phyloP scores from a whole-genome alignment of 2,797 vertebrate species.

The Helicolenus hilgendorfi region DNA sequence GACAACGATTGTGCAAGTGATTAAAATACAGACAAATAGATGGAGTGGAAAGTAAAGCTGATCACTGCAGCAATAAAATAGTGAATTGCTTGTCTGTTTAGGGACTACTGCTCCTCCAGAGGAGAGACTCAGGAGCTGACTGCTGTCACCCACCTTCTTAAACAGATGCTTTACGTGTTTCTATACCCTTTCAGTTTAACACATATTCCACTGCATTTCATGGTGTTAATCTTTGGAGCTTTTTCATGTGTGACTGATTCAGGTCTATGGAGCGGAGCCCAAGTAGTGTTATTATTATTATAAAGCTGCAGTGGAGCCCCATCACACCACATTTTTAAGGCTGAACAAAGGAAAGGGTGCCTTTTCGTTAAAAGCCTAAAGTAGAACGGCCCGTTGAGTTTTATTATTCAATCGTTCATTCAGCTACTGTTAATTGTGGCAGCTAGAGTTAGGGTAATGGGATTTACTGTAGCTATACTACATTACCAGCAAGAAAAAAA shows the following conservation, averaged over 20 bases:
- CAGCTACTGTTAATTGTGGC: background rate
- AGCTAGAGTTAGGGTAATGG: background rate
- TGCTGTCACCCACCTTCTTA: conserved; percentile 10
- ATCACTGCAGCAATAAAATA: conserved; percentile 18
- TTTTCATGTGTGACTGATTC: background rate
- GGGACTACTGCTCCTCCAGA: background rate
- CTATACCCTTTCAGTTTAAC: background rate
- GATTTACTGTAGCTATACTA: background rate
- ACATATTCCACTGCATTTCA: conserved; percentile 2
- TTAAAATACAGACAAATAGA: conserved; percentile 20
- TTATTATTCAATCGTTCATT: conserved; percentile 1
- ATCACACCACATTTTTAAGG: background rate
- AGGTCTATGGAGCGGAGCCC: background rate
- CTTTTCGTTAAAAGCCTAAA: background rate
- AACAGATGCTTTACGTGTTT: conserved; percentile 1
- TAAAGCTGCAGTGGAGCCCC: background rate
- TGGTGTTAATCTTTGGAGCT: background rate
- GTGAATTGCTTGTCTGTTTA: conserved; percentile 17
- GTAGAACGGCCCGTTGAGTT: background rate
- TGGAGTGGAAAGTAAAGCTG: conserved; percentile 15
- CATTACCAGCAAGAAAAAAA: background rate
- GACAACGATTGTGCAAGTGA: conserved; percentile 42
- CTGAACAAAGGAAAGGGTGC: background rate
- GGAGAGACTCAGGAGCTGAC: background rate
- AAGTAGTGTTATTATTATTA: background rate